Percentiles rank a stretch among this genome's conserved stretches.
Conservation (phyloP, 1,140 invertebrate species). For the Atta cephalotes region DNA sequence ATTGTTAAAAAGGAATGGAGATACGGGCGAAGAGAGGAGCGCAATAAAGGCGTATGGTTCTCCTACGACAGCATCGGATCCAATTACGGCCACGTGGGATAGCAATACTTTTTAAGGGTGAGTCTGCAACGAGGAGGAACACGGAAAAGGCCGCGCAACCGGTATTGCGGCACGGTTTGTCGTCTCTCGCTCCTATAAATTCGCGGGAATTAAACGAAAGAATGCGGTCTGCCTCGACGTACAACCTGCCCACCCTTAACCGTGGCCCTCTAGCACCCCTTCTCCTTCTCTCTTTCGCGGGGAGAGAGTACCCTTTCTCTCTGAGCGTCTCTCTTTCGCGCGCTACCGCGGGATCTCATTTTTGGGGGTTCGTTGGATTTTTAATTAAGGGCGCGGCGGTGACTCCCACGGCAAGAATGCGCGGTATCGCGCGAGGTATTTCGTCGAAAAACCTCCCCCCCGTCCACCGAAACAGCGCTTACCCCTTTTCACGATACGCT, state of each 20-base stretch:
- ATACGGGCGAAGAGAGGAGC: constrained; percentile 49
- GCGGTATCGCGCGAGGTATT: constrained; percentile 80
- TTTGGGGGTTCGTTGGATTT: constrained; percentile 86
- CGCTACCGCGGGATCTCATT: constrained; percentile 75
- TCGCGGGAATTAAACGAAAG: constrained; percentile 87
- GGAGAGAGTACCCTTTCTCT: constrained; percentile 38
- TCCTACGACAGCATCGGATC: constrained; percentile 79
- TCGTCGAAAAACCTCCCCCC: constrained; percentile 71
- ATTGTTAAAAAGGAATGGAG: constrained; percentile 30
- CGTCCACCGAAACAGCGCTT: constrained; percentile 59
- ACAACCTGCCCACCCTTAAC: constrained; percentile 81
- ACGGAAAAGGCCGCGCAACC: constrained; percentile 72
- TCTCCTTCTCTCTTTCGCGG: constrained; percentile 47
- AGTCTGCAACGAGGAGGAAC: constrained; percentile 76
- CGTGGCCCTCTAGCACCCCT: constrained; percentile 55
- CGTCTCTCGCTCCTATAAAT: constrained; percentile 85
- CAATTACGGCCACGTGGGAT: constrained; percentile 80
- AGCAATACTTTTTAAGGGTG: constrained; percentile 83
- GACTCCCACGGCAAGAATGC: constrained; percentile 85
- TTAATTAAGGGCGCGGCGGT: constrained; percentile 86
- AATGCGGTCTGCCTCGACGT: constrained; percentile 86
- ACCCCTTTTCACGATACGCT: constrained; percentile 6
- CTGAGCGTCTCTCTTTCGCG: constrained; percentile 49
- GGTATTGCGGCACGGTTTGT: constrained; percentile 78
- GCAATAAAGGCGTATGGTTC: constrained; percentile 69